Evolutionary conservation across 1,140 invertebrate species (phyloP), one percentile per base, ranked within the genome.

Genomic region (Cherax destructor): DNA sequence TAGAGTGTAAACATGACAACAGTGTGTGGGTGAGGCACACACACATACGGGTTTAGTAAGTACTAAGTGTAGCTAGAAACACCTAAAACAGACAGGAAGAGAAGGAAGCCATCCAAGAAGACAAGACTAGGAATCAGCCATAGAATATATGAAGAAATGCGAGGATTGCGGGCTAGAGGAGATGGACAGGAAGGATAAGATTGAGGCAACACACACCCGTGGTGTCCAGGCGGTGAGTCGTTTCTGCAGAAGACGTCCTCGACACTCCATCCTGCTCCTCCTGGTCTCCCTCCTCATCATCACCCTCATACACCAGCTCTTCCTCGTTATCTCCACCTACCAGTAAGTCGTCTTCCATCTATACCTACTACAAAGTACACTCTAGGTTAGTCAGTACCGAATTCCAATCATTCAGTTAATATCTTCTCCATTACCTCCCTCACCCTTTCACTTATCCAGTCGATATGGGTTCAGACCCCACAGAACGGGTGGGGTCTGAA

Each of bases 311-410:
- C 61, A 83, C 4, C 81, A 83, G 10, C 59, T 83, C 49, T 16
- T 69, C 4, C 81, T 83, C 59, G 59, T 83, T 30, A 52, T 52
- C 59, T 69, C 21, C 24, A 47, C 59, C 59, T 83, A 83, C 81
- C 61, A 69, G 81, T 83, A 5, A 83, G 81, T 65, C 1, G 10
- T 21, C 61, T 1, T 10, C 18, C 61, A 65, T 65, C 61, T 18
- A 4, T 6, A 65, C 2, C 61, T 65, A 4, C 4, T 16, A 65
- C 10, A 16, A 10, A 65, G 61, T 65, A 65, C 18, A 10, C 18
- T 65, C 0, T 65, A 10, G 11, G 10, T 65, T 16, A 65, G 4
- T 65, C 61, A 65, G 61, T 65, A 65, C 18, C 61, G n/a, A n/a
- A n/a, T n/a, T n/a, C 52, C 11, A 16, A 10, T 65, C 18, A 16